Evolutionary conservation across 1,140 invertebrate species (phyloP), one percentile per base, ranked within the genome.

Genomic region (Caenorhabditis tropicalis): DNA sequence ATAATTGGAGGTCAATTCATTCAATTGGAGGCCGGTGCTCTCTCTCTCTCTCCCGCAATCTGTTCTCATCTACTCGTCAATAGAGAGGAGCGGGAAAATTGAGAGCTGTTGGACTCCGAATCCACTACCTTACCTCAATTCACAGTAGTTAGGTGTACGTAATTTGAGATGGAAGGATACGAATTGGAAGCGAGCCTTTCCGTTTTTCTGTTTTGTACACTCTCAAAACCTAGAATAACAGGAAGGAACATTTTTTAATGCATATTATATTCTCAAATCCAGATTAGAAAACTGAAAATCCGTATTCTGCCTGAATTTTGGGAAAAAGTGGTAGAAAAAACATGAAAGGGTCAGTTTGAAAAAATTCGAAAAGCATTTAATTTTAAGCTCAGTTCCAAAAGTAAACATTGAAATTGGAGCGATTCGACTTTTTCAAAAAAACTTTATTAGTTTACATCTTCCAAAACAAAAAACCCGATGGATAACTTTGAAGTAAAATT

Each of bases 1-100:
- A 74, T 65, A 65, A 65, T 65, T 74, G 65, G 36, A 74, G 65
- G 65, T 74, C 65, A 74, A 74, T 74, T 74, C 58, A 65, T 65
- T 58, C 56, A 58, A 58, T 12, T 65, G 31, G n/a, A 27, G 58
- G n/a, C 31, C 31, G 7, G 21, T 65, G 21, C 16, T 58, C 0
- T 29, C 12, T 31, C 29, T 29, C 24, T 29, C 9, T 58, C 21
- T 27, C 10, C 12, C 36, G 10, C 36, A 24, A 43, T 74, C 36
- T 46, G 15, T 74, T 65, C 31, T 56, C 53, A 56, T 56, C 58
- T 19, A 65, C 31, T 31, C 58, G 58, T 65, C 58, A 65, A 31
- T 15, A 31, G n/a, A 43, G n/a, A 43, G 36, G 65, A 33, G 65
- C 65, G 36, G 43, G 65, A 74, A 74, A 74, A 74, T 74, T 74